Conservation (phyloP, 1,140 invertebrate species). For the Saccostrea glomerata region DNA sequence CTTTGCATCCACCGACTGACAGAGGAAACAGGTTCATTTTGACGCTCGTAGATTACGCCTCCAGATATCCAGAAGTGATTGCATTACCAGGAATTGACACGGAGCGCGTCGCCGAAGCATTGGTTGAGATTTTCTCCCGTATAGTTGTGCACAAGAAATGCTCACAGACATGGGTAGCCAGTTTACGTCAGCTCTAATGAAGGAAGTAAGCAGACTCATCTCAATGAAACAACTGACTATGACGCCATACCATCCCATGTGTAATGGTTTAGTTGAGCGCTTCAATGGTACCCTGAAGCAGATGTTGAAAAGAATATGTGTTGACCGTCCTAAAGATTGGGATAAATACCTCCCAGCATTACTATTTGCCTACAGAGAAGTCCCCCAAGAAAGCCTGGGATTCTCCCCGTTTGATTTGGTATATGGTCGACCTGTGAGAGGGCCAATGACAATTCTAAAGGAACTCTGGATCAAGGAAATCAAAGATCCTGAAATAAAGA, state of each 20-base stretch:
- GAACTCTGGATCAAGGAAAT: too few species aligned
- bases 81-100: slow-evolving; percentile 52
- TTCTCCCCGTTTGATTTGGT: too few species aligned
- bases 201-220: slow-evolving; percentile 48
- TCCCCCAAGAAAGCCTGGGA: too few species aligned
- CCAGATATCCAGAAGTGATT: slow-evolving; percentile 57
- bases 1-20: slow-evolving; percentile 47
- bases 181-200: slow-evolving; percentile 60
- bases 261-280: slow-evolving; percentile 57
- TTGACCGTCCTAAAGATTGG: too few species aligned
- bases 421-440: too few species aligned
- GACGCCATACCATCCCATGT: slow-evolving; percentile 59
- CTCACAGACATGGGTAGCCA: slow-evolving; percentile 71
- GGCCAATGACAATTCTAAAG: too few species aligned
- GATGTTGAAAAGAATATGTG: too few species aligned
- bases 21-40: slow-evolving; percentile 54
- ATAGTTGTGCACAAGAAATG: slow-evolving; percentile 76
- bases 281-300: too few species aligned
- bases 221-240: slow-evolving; percentile 27
- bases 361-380: too few species aligned
- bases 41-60: slow-evolving; percentile 56
- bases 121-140: slow-evolving; percentile 75
- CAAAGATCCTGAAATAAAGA: too few species aligned
- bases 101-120: slow-evolving; percentile 58
- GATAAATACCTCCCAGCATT: too few species aligned